Base-by-base conservation (phyloP, 53 echinoderm and acorn worm genomes). In the Holothuria leucospilota region DNA sequence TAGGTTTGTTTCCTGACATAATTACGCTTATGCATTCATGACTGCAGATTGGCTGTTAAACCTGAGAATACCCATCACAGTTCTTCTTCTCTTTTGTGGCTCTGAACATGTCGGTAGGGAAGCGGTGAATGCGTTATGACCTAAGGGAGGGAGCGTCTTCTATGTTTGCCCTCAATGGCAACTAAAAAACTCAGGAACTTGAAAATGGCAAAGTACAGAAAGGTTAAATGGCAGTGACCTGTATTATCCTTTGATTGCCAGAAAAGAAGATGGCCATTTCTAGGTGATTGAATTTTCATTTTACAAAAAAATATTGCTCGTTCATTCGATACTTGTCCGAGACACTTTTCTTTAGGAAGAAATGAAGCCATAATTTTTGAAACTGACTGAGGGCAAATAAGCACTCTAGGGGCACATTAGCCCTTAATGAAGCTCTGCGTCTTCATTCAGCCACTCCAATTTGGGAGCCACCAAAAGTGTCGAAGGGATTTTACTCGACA, bases 211-310 rank as follows among this genome's bases (percentile, higher is more conserved):
- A 49, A 75, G 75, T 75, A 75, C 75, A 51, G 49, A 52, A 27
- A 49, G 75, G 75, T 75, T 49, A 75, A 75, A 75, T 75, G 52
- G 75, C 75, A 75, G 49, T 75, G 75, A 75, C 75, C 75, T 75
- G 24, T 51, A 75, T 51, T 49, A 42, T 75, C 25, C 49, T 51
- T 51, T 51, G 75, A 75, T 75, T 75, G 75, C 21, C n/a, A 51
- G 49, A 49, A 52, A 75, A 42, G 20, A 49, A 56, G 56, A 56
- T 56, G 51, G 10, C n/a, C 51, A 11, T 49, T 51, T 23, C 25
- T 51, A 75, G 75, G 27, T 75, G 75, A 75, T 75, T 75, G 49
- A 75, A 75, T 75, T 75, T 75, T 52, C 39, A 72, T 72, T 72
- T 72, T 72, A 39, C 75, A 75, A 52, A 75, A 75, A 75, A 25